phyloP scores from a whole-genome alignment of 2,888 invertebrate genomes.

The Synergus umbraculus region DNA sequence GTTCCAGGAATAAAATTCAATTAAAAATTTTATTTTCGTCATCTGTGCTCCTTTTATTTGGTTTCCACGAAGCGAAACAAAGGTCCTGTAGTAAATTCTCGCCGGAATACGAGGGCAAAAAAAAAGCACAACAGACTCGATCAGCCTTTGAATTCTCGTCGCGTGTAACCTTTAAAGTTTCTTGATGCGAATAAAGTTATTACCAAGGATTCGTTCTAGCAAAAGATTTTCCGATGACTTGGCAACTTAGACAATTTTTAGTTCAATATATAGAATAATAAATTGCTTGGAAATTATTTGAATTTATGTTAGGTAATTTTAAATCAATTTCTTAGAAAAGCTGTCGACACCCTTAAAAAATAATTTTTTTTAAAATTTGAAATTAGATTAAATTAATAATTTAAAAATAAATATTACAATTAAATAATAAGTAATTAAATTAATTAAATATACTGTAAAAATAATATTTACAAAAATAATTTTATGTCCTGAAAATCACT shows the following conservation, averaged over 20 bases:
- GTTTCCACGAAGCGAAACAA: slow-evolving; percentile 23
- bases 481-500: too few relatives aligned
- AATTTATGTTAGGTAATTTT: too few relatives aligned
- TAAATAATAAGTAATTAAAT: too few relatives aligned
- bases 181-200: slow-evolving; percentile 25
- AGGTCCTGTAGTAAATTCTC: slow-evolving; percentile 31
- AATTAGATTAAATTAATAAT: too few relatives aligned
- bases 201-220: neutral
- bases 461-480: too few relatives aligned
- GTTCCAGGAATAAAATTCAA: neutral
- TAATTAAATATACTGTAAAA: too few relatives aligned
- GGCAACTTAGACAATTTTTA: neutral
- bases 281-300: neutral
- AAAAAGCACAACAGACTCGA: neutral
- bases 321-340: too few relatives aligned
- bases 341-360: too few relatives aligned
- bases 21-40: slow-evolving; percentile 1
- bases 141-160: slow-evolving; percentile 17
- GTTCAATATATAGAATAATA: neutral
- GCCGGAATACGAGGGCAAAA: neutral
- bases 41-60: neutral
- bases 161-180: slow-evolving; percentile 12
- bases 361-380: too few relatives aligned
- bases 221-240: neutral
- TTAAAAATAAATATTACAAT: too few relatives aligned